Conservation (phyloP, 2,113 vertebrate species). For the Oxyura jamaicensis region DNA sequence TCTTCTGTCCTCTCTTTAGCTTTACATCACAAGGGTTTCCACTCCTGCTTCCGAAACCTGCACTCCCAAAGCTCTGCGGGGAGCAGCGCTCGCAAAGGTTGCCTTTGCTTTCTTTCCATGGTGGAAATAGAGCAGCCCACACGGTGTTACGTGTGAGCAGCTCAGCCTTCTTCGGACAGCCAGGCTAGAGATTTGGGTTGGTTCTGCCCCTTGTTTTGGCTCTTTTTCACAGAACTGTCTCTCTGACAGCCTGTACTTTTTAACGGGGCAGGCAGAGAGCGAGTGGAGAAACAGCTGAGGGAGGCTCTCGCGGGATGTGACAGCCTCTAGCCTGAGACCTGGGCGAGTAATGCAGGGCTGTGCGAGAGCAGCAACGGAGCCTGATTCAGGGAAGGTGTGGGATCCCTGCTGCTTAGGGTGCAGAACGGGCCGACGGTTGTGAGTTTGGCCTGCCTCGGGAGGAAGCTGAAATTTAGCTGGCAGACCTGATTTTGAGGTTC, state of each 20-base stretch:
- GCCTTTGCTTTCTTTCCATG: not conserved
- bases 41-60: fast-evolving
- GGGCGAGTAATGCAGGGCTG: fast-evolving
- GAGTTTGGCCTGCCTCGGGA: not conserved
- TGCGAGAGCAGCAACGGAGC: not conserved
- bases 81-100: fast-evolving
- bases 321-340: not conserved
- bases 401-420: not conserved
- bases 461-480: constrained; percentile 15
- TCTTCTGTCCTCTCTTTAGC: not conserved
- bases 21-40: not conserved
- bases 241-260: not conserved
- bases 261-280: not conserved
- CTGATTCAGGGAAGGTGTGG: not conserved
- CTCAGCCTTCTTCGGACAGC: not conserved
- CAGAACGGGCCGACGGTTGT: not conserved
- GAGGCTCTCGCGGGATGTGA: not conserved
- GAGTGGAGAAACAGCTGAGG: not conserved
- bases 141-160: not conserved
- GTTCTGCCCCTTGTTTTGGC: not conserved
- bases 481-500: constrained; percentile 43
- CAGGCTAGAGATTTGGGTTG: not conserved
- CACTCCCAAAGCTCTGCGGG: fast-evolving
- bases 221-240: not conserved
- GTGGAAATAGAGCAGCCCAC: not conserved